Conservation (phyloP, 2,113 vertebrate species). For the Cynoglossus semilaevis region DNA sequence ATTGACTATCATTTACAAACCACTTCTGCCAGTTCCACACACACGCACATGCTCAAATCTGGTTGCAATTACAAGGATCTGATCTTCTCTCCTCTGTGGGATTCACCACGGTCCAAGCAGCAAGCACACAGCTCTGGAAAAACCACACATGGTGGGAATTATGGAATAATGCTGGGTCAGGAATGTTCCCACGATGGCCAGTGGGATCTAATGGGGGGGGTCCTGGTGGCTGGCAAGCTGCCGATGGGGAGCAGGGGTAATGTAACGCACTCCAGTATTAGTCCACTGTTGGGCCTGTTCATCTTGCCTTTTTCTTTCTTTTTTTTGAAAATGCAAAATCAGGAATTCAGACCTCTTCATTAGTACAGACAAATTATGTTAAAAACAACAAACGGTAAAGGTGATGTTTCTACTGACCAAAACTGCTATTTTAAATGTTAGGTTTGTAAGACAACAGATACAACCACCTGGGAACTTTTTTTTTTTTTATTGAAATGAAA, state of each 20-base stretch:
- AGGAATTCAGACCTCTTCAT: background rate
- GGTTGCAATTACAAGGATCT: constrained; percentile 57
- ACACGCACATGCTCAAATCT: constrained; percentile 15
- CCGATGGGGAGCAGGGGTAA: constrained; percentile 47
- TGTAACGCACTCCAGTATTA: constrained; percentile 33
- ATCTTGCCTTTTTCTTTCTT: constrained; percentile 1
- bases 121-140: constrained; percentile 38
- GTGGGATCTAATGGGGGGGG: constrained; percentile 47
- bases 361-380: no score
- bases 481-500: no score
- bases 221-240: constrained; percentile 37
- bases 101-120: constrained; percentile 56
- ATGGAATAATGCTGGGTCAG: constrained; percentile 70
- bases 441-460: no score
- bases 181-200: constrained; percentile 75
- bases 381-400: no score
- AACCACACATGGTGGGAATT: constrained; percentile 75
- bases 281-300: constrained; percentile 17
- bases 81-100: constrained; percentile 50
- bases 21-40: background rate
- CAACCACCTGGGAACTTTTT: no score
- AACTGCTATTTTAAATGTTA: no score
- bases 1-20: background rate
- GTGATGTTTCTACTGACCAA: no score
- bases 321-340: background rate